phyloP scores from a whole-genome alignment of 2,888 invertebrate species.

The Drosophila merina region DNA sequence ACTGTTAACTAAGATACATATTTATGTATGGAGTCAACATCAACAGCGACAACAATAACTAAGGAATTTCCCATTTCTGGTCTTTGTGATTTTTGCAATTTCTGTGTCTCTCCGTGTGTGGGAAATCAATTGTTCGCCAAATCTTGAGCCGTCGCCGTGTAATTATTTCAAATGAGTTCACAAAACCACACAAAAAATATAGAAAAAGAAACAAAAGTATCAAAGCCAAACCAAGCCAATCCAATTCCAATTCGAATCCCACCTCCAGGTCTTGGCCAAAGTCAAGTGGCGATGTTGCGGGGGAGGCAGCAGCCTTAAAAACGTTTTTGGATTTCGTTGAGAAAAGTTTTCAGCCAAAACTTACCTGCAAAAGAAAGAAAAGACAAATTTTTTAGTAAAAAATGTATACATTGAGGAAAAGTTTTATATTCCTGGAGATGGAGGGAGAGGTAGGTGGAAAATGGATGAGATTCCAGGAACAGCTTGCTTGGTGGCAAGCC shows the following conservation, averaged over 20 bases:
- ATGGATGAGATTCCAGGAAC: neutral
- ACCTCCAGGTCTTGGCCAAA: constrained; percentile 40
- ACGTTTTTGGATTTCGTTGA: constrained; percentile 19
- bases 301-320: constrained; percentile 37
- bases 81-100: constrained; percentile 51
- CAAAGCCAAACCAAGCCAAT: constrained; percentile 16
- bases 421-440: constrained; percentile 13
- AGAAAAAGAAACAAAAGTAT: constrained; percentile 12
- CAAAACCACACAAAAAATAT: constrained; percentile 44
- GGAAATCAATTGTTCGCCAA: constrained; percentile 68
- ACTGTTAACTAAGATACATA: constrained; percentile 45
- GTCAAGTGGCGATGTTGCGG: constrained; percentile 35
- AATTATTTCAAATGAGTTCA: constrained; percentile 73
- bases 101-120: constrained; percentile 54
- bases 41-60: constrained; percentile 24
- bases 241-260: constrained; percentile 13
- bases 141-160: constrained; percentile 39
- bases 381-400: constrained; percentile 35
- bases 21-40: constrained; percentile 26
- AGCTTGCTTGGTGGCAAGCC: constrained; percentile 28
- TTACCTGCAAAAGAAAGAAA: constrained; percentile 61
- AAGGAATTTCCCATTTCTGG: constrained; percentile 73
- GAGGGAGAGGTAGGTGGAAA: neutral
- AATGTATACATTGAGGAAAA: constrained; percentile 48
- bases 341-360: constrained; percentile 46